Evolutionary conservation across 1,140 invertebrate species (phyloP).

Genomic region (Drosophila punjabiensis): DNA sequence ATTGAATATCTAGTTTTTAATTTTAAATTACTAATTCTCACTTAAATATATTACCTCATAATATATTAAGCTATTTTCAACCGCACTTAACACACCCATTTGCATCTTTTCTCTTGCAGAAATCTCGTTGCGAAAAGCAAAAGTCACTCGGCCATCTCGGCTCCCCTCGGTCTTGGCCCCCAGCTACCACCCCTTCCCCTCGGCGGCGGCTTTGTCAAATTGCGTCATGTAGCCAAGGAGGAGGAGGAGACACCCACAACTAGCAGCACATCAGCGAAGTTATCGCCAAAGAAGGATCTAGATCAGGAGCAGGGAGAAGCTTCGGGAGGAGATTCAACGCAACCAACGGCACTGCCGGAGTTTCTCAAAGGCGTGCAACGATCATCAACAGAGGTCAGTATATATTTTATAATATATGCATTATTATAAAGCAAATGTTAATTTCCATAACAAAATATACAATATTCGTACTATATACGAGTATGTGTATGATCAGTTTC

Average conservation of each 20-base stretch:
- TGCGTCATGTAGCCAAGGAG: slow-evolving; percentile 76
- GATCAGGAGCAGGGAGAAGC: slow-evolving; percentile 30
- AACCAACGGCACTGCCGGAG: slow-evolving; percentile 64
- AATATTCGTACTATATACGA: not conserved
- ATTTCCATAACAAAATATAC: not conserved
- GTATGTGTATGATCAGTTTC: not conserved
- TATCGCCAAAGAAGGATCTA: slow-evolving; percentile 24
- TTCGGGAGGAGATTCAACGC: slow-evolving; percentile 16
- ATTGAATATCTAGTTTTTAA: not conserved
- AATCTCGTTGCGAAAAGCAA: slow-evolving; percentile 85
- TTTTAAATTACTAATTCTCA: not conserved
- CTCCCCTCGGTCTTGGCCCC: slow-evolving; percentile 72
- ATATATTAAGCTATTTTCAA: slow-evolving; percentile 46
- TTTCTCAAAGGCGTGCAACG: slow-evolving; percentile 65
- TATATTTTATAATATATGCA: too few relatives aligned
- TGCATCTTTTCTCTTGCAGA: slow-evolving; percentile 51
- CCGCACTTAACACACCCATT: slow-evolving; percentile 22
- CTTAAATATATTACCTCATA: slow-evolving; percentile 46
- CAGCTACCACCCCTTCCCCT: slow-evolving; percentile 77
- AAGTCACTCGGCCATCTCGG: slow-evolving; percentile 76
- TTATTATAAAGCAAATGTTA: too few relatives aligned
- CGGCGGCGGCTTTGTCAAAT: slow-evolving; percentile 76
- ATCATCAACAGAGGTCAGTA: slow-evolving; percentile 65
- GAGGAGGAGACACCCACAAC: slow-evolving; percentile 50
- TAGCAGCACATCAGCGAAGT: slow-evolving; percentile 29